Evolutionary conservation across 2,113 vertebrate species (phyloP).

Genomic region (Miniopterus natalensis): DNA sequence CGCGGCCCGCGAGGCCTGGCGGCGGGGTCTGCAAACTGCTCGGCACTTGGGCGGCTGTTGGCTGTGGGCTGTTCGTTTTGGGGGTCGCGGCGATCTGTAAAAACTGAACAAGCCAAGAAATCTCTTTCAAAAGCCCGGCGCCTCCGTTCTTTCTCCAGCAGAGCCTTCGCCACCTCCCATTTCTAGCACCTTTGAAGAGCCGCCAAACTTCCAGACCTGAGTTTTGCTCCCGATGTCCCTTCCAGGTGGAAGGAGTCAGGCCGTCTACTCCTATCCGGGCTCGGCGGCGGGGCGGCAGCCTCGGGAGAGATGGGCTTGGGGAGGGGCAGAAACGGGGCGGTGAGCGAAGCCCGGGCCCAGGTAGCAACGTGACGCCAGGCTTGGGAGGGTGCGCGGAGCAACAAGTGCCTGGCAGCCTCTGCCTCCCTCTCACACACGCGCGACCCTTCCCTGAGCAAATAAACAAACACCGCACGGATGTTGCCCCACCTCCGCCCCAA

Average conservation of each 20-base stretch:
- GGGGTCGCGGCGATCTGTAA: background rate
- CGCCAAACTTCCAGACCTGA: background rate
- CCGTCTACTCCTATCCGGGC: background rate
- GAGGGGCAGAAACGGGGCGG: background rate
- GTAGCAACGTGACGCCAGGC: background rate
- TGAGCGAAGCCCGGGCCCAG: background rate
- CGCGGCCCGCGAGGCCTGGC: constrained; percentile 21
- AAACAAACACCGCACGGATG: background rate
- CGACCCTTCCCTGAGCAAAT: background rate
- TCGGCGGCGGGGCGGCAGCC: background rate
- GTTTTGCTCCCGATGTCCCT: background rate
- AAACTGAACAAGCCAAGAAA: background rate
- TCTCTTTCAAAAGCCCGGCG: background rate
- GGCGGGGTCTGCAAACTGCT: background rate
- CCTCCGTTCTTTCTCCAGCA: background rate
- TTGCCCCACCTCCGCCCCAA: background rate
- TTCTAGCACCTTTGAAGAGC: constrained; percentile 6
- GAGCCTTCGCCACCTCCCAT: background rate
- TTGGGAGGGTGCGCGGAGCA: background rate
- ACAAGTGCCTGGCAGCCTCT: constrained; percentile 73
- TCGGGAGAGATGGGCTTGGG: background rate
- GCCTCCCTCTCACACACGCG: background rate
- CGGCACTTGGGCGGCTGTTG: background rate
- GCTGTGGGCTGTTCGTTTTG: background rate
- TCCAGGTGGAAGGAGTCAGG: background rate